phyloP scores from a whole-genome alignment of 1,140 invertebrate genomes.

The Bombus impatiens region DNA sequence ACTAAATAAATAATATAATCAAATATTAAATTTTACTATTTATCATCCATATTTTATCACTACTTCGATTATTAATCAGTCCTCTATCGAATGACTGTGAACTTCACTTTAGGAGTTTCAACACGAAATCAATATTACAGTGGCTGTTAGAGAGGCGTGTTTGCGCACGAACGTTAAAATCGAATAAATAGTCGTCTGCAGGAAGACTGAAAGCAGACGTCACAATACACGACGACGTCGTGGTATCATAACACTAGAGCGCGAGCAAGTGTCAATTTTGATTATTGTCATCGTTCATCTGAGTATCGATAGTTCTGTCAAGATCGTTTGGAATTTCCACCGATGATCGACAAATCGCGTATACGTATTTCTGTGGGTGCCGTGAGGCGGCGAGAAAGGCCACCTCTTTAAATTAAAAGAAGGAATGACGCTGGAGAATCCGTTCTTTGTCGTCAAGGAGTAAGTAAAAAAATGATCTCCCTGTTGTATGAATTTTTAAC shows the following conservation, averaged over 20 bases:
- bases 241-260: slow-evolving; percentile 30
- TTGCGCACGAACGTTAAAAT: slow-evolving; percentile 76
- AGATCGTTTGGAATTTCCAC: slow-evolving; percentile 67
- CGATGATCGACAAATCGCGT: slow-evolving; percentile 76
- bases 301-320: slow-evolving; percentile 25
- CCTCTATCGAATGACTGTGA: not conserved
- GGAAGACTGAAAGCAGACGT: slow-evolving; percentile 64
- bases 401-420: slow-evolving; percentile 78
- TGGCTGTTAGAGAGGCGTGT: slow-evolving; percentile 64
- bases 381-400: slow-evolving; percentile 78
- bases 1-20: not conserved
- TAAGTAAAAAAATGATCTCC: slow-evolving; percentile 84
- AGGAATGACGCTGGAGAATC: slow-evolving; percentile 96
- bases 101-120: slow-evolving; percentile 20
- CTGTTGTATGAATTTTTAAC: not conserved
- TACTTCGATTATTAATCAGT: not conserved
- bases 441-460: slow-evolving; percentile 98
- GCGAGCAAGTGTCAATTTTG: slow-evolving; percentile 61
- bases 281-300: slow-evolving; percentile 38
- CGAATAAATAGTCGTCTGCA: slow-evolving; percentile 74
- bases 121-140: slow-evolving; percentile 75
- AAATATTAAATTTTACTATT: not conserved
- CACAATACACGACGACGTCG: slow-evolving; percentile 61
- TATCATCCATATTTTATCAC: not conserved
- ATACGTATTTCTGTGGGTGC: slow-evolving; percentile 73